Evolutionary conservation across 2,113 vertebrate species (phyloP).

Genomic region (Epinephelus moara): DNA sequence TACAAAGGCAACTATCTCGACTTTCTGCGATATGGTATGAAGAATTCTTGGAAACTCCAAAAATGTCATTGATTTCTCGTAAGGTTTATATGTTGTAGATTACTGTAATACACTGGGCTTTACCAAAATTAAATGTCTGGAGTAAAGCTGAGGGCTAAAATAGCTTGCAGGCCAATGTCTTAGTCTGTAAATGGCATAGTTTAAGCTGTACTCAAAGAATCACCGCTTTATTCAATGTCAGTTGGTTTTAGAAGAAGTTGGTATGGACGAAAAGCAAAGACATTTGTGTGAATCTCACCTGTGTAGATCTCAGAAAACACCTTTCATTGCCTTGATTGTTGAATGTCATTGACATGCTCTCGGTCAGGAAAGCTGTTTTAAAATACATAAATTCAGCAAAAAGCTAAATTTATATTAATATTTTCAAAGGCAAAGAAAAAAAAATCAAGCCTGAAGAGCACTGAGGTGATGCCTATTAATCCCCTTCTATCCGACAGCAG

Average conservation of each 20-base stretch:
- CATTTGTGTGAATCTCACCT: slow-evolving; percentile 20
- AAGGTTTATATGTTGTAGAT: too few species aligned
- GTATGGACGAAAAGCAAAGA: slow-evolving; percentile 16
- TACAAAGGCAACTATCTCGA: background rate
- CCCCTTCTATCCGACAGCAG: slow-evolving; percentile 78
- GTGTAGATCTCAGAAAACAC: slow-evolving; percentile 6
- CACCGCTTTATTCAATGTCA: background rate
- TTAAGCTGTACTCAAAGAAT: background rate
- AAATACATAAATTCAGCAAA: slow-evolving; percentile 79
- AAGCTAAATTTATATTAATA: slow-evolving; percentile 75
- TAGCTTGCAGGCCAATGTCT: background rate
- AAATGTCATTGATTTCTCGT: background rate
- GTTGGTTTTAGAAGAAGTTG: background rate
- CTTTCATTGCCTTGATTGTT: slow-evolving; percentile 55
- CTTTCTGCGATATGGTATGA: background rate
- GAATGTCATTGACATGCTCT: slow-evolving; percentile 62
- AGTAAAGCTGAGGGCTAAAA: background rate
- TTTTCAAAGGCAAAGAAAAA: slow-evolving; percentile 74
- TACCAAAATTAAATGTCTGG: background rate
- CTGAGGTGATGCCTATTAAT: slow-evolving; percentile 84
- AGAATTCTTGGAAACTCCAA: background rate
- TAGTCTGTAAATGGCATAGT: background rate
- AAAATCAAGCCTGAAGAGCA: slow-evolving; percentile 66
- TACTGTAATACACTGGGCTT: background rate
- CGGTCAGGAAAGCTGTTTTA: slow-evolving; percentile 47